These are phyloP conservation scores for Sepioteuthis lessoniana DNA, from an alignment of 2,888 invertebrate species.

Conservation along the genomic window DNA sequence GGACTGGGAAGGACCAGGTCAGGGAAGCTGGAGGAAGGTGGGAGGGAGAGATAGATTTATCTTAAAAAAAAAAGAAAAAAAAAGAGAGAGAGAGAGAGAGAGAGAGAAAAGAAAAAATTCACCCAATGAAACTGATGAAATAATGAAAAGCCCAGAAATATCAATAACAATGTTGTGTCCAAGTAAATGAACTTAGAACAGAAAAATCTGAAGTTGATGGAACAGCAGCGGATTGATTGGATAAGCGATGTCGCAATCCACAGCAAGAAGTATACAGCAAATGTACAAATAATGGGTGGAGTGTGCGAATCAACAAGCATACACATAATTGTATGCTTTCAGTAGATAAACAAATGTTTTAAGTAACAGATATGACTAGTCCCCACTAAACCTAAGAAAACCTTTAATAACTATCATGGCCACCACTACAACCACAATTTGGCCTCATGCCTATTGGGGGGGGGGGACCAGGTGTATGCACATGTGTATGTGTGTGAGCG, in stretches of 20 bases:
- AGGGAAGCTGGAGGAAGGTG: not conserved
- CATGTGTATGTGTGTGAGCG: not conserved
- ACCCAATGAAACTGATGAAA: slow-evolving; percentile 2
- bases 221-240: slow-evolving; percentile 45
- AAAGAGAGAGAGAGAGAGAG: not conserved
- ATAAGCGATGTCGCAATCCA: slow-evolving; percentile 40
- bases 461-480: fast-evolving
- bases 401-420: not conserved
- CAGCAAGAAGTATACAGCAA: slow-evolving; percentile 42
- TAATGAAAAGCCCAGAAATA: slow-evolving; percentile 33
- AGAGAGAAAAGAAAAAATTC: not conserved
- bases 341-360: not conserved
- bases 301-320: slow-evolving; percentile 24
- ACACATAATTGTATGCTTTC: not conserved
- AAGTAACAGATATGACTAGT: slow-evolving; percentile 46
- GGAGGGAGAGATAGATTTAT: not conserved
- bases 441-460: slow-evolving; percentile 24
- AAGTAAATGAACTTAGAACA: slow-evolving; percentile 33
- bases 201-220: no score
- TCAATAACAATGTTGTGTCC: not conserved
- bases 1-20: slow-evolving; percentile 16
- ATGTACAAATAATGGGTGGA: not conserved
- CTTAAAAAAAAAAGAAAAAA: not conserved
- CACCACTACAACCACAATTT: not conserved
- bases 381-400: slow-evolving; percentile 44